These are phyloP conservation scores for Balanococcus diminutus DNA, from an alignment of 2,888 invertebrate species.

Conservation along the genomic window DNA sequence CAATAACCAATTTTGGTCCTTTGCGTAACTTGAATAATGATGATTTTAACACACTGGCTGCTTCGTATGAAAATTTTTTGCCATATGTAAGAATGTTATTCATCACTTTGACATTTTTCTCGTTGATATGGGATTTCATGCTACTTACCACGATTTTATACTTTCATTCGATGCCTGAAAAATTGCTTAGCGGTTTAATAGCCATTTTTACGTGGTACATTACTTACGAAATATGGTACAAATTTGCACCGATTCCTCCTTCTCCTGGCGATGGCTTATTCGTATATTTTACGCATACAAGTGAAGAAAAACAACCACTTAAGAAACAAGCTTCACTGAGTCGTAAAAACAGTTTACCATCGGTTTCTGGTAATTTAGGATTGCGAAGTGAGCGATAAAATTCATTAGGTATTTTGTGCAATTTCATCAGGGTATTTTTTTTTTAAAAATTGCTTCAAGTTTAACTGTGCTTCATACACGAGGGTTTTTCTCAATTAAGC, in stretches of 20 bases:
- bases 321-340: background rate
- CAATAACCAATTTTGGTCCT: constrained; percentile 69
- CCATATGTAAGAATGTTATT: constrained; percentile 80
- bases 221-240: constrained; percentile 83
- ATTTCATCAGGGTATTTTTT: background rate
- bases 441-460: background rate
- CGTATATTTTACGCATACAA: constrained; percentile 60
- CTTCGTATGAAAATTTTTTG: constrained; percentile 77
- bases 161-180: constrained; percentile 96
- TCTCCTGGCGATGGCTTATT: constrained; percentile 74
- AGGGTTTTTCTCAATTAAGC: background rate
- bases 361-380: background rate
- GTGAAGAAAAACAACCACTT: background rate
- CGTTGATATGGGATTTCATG: constrained; percentile 94
- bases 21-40: constrained; percentile 71
- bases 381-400: background rate
- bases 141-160: constrained; percentile 89
- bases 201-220: constrained; percentile 90
- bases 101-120: constrained; percentile 77
- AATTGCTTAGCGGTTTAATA: constrained; percentile 84
- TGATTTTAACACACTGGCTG: constrained; percentile 74
- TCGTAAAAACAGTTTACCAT: background rate
- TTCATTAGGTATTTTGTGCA: background rate
- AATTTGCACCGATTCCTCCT: constrained; percentile 69
- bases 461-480: background rate